phyloP scores from a whole-genome alignment of 2,113 vertebrate genomes.

The Chelonoidis abingdonii region DNA sequence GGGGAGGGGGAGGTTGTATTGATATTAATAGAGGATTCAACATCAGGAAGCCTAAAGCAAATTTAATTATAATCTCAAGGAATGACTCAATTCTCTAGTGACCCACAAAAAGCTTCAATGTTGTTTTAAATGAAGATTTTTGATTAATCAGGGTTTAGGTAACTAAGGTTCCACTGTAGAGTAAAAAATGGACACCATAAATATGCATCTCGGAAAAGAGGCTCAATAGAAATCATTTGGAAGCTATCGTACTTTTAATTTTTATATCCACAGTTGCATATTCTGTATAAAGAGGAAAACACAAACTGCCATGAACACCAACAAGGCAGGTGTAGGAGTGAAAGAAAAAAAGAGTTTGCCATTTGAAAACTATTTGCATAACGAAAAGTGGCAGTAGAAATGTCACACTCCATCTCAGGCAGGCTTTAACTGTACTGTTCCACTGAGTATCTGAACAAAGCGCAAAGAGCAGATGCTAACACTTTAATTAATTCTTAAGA shows the following conservation, averaged over 20 bases:
- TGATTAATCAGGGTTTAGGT: not conserved
- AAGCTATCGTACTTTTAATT: not conserved
- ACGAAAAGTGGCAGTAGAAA: conserved; percentile 14
- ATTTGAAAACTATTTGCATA: conserved; percentile 26
- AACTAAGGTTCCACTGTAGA: not conserved
- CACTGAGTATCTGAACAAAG: conserved; percentile 19
- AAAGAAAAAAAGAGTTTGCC: not conserved
- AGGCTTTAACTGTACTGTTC: not conserved
- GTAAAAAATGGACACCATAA: not conserved
- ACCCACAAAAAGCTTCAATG: not conserved
- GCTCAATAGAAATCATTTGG: not conserved
- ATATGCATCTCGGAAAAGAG: not conserved
- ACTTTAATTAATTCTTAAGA: conserved; percentile 71
- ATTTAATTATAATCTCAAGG: not conserved
- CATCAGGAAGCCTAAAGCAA: not conserved
- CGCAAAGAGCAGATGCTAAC: conserved; percentile 64
- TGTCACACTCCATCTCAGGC: conserved; percentile 15
- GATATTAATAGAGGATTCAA: fast-evolving
- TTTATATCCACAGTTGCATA: not conserved
- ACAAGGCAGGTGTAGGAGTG: not conserved
- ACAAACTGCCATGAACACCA: not conserved
- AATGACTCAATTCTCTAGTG: not conserved
- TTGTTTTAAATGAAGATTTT: not conserved
- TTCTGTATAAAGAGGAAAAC: not conserved
- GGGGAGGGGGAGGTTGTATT: not conserved